A percentile compares a stretch with the other conserved stretches of the same genome.
phyloP scores from a whole-genome alignment of 2,888 invertebrate species.

The Zootermopsis nevadensis region DNA sequence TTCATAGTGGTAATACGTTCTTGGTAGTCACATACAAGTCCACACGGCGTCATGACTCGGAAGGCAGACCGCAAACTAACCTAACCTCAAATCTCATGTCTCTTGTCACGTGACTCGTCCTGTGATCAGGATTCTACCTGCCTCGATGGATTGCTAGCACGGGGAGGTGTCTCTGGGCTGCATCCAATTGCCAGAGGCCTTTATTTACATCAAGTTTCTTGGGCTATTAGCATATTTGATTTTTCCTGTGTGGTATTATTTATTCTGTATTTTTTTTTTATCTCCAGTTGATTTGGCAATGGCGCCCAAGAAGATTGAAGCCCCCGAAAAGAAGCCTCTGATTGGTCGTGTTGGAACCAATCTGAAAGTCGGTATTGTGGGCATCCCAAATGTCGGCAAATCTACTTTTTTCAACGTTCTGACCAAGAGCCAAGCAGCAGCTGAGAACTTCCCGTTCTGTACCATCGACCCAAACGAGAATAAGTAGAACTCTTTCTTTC shows the following conservation, averaged over 20 bases:
- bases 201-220: background rate
- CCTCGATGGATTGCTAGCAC: background rate
- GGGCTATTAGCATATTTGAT: constrained; percentile 46
- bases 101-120: background rate
- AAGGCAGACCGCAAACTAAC: no score
- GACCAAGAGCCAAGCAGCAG: constrained; percentile 96
- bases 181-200: constrained; percentile 8
- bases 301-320: constrained; percentile 92
- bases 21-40: no score
- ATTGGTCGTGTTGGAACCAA: constrained; percentile 97
- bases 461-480: constrained; percentile 99
- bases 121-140: background rate
- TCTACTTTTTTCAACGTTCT: constrained; percentile 99
- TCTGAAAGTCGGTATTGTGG: constrained; percentile 95
- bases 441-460: constrained; percentile 99
- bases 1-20: no score
- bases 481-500: constrained; percentile 75
- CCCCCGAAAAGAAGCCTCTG: constrained; percentile 87
- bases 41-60: no score
- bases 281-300: constrained; percentile 63
- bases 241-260: constrained; percentile 11
- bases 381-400: constrained; percentile 98
- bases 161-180: constrained; percentile 17
- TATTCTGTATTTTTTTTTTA: constrained; percentile 5
- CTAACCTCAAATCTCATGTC: no score